phyloP scores from a whole-genome alignment of 2,797 vertebrate genomes.

The Bovichtus diacanthus region DNA sequence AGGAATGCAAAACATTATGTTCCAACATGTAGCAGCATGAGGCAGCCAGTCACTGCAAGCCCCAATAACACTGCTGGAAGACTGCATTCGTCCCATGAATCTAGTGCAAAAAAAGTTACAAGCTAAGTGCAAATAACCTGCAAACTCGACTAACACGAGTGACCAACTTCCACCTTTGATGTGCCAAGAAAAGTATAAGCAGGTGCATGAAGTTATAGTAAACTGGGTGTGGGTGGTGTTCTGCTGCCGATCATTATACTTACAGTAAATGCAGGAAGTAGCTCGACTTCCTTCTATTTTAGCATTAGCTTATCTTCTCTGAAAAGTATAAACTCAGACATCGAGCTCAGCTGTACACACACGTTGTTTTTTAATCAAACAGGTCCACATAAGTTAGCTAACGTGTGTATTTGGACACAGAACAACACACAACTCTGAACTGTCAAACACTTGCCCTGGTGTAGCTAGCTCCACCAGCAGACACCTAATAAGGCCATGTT shows the following conservation, averaged over 20 bases:
- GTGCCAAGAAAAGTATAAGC: neutral
- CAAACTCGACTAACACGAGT: neutral
- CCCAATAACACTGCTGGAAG: constrained; percentile 3
- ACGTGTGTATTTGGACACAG: neutral
- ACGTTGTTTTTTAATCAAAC: fast-evolving
- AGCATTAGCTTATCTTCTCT: constrained; percentile 37
- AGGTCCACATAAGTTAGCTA: neutral
- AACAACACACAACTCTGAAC: constrained; percentile 26
- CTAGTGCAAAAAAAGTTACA: neutral
- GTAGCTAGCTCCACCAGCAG: constrained; percentile 36
- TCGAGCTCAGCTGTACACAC: neutral
- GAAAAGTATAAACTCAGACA: neutral
- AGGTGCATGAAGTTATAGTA: neutral
- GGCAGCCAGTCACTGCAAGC: constrained; percentile 5
- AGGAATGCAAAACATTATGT: constrained; percentile 62
- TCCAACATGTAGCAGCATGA: constrained; percentile 66
- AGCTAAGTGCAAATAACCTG: neutral
- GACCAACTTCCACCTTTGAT: neutral
- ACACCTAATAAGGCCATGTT: neutral
- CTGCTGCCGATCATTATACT: constrained; percentile 33
- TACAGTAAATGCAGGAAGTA: constrained; percentile 74
- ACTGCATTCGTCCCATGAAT: neutral
- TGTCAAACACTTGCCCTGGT: constrained; percentile 49
- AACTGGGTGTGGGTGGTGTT: constrained; percentile 46
- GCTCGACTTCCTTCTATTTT: constrained; percentile 60